Conservation (phyloP, 2,888 invertebrate genomes). For the Leptura quadrifasciata region DNA sequence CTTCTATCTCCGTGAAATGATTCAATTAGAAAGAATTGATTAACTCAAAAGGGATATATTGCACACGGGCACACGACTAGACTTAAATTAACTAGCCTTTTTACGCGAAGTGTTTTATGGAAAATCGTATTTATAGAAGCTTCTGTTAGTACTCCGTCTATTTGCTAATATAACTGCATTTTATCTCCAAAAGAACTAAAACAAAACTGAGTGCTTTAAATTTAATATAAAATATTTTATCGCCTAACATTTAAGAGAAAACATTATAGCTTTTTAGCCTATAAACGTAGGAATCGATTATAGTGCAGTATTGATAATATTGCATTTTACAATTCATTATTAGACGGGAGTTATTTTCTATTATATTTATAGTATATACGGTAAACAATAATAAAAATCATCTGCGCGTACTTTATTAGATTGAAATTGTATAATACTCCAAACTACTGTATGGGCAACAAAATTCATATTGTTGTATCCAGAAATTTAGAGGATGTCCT, state of each 20-base stretch:
- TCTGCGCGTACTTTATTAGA: too few species aligned
- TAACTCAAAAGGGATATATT: slow-evolving; percentile 23
- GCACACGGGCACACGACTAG: slow-evolving; percentile 4
- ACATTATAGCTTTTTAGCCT: not conserved
- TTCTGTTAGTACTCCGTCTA: not conserved
- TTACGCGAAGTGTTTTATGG: slow-evolving; percentile 10
- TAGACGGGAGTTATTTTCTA: too few species aligned
- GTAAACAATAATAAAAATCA: too few species aligned
- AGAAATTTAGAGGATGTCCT: too few species aligned
- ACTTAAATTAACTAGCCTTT: not conserved
- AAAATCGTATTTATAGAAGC: not conserved
- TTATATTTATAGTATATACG: too few species aligned
- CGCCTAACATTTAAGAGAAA: not conserved
- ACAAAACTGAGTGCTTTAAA: not conserved
- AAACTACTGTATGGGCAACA: too few species aligned
- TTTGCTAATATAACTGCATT: not conserved
- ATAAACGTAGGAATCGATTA: not conserved
- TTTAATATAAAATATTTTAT: not conserved
- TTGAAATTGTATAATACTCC: too few species aligned
- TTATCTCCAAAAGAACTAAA: not conserved
- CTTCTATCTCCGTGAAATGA: slow-evolving; percentile 13
- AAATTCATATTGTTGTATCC: too few species aligned
- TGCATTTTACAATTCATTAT: too few species aligned
- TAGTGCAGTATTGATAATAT: too few species aligned
- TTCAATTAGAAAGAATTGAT: slow-evolving; percentile 30